Evolutionary conservation across 1,140 invertebrate genomes (phyloP).

Genomic region (Aphis craccivora): DNA sequence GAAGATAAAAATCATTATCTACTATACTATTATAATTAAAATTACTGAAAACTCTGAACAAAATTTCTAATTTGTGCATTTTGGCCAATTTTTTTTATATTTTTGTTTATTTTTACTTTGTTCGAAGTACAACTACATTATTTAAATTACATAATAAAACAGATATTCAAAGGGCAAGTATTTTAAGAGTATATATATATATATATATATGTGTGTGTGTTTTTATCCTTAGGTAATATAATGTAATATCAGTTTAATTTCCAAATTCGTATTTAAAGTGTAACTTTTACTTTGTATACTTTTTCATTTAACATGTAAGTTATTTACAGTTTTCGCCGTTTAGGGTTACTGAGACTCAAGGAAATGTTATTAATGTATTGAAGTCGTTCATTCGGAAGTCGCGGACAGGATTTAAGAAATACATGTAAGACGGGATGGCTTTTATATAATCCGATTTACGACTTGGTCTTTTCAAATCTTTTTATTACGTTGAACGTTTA

Average conservation of each 20-base stretch:
- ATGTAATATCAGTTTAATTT: background rate
- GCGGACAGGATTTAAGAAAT: conserved; percentile 25
- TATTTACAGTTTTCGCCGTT: background rate
- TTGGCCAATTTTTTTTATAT: background rate
- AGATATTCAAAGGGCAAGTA: background rate
- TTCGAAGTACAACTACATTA: background rate
- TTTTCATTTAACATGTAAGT: background rate
- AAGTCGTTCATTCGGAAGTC: conserved; percentile 34
- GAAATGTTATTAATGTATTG: background rate
- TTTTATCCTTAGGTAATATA: background rate
- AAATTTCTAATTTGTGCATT: background rate
- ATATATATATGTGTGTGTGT: background rate
- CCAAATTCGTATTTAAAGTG: background rate
- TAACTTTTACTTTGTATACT: background rate
- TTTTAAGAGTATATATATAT: background rate
- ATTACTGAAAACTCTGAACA: background rate
- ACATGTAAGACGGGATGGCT: conserved; percentile 31
- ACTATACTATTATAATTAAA: too few species aligned
- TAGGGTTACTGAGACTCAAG: background rate
- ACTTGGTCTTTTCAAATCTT: conserved; percentile 42
- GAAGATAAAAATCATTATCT: too few species aligned
- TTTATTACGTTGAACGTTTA: background rate
- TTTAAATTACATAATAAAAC: background rate
- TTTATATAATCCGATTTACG: conserved; percentile 56
- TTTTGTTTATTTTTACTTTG: background rate